Evolutionary conservation across 2,113 vertebrate species (phyloP).

Genomic region (Grammomys surdaster): DNA sequence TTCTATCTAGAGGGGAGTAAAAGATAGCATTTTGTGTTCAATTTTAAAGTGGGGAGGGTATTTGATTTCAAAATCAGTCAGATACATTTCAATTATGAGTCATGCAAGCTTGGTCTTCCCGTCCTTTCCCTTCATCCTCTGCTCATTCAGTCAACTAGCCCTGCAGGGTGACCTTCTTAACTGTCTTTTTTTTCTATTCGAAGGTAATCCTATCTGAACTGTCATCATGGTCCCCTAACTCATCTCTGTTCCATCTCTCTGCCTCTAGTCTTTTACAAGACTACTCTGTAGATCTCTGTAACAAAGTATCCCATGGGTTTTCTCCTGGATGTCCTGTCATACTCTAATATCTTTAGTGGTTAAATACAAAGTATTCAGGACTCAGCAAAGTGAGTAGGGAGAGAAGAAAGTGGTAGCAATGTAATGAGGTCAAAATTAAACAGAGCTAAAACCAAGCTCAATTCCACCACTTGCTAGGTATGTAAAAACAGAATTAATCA

Average conservation of each 20-base stretch:
- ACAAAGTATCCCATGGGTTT: neutral
- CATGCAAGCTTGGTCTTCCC: neutral
- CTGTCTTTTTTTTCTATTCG: neutral
- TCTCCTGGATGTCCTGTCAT: neutral
- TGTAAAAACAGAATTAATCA: neutral
- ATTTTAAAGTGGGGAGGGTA: conserved; percentile 1
- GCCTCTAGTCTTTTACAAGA: neutral
- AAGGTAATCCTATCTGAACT: neutral
- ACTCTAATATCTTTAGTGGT: neutral
- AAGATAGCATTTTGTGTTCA: neutral
- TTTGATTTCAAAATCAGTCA: conserved; percentile 16
- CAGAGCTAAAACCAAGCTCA: neutral
- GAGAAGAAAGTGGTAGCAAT: neutral
- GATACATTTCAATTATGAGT: conserved; percentile 30
- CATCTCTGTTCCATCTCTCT: neutral
- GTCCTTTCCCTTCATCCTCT: neutral
- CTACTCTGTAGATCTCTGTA: neutral
- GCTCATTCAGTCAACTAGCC: neutral
- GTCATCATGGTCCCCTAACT: neutral
- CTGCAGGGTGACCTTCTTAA: neutral
- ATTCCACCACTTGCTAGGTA: neutral
- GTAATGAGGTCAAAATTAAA: neutral
- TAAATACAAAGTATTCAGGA: neutral
- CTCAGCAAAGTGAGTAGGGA: neutral
- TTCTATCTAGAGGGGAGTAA: neutral